Base-by-base conservation (phyloP, 2,888 invertebrate species). In the Suillia variegata region DNA sequence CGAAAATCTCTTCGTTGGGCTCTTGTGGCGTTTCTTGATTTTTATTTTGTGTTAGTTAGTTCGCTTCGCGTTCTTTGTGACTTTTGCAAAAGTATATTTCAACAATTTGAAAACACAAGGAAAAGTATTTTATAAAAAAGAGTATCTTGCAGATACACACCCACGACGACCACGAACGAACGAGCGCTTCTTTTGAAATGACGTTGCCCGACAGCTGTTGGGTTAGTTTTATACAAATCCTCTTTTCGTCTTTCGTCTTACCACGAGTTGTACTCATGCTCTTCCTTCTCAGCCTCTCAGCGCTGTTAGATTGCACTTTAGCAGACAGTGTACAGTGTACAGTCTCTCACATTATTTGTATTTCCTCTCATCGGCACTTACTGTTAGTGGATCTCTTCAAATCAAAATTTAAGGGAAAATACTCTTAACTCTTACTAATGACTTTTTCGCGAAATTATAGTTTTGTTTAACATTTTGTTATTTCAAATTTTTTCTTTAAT, bases 111-210 rank as follows among this genome's bases (percentile, higher is more conserved):
- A 45, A 45, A 45, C n/a, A n/a, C n/a, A n/a, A n/a, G n/a, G n/a
- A n/a, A n/a, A n/a, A n/a, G n/a, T n/a, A n/a, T 45, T 45, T 13
- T 45, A 8, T 18, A 45, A 45, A 13, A 18, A 4, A 13, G 4
- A 50, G 59, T 58, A 51, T 51, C 57, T 42, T 17, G 12, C 2
- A 26, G 42, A 58, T 49, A 49, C 61, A 61, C 61, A 58, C 57
- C 58, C 56, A 62, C 58, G 31, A 54, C 56, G 24, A 18, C 50
- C 18, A 51, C 51, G 33, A 51, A 31, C 6, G n/a, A n/a, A n/a
- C 61, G 55, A 66, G 45, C 52, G 42, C 58, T 64, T 58, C 34
- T 60, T 63, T 60, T 22, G 22, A 61, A 69, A 65, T 69, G 67
- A 62, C 62, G 48, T 58, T 47, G 55, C 47, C 55, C 55, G 60